Conservation (phyloP, 1,140 invertebrate species). For the Nasonia longicornis region DNA sequence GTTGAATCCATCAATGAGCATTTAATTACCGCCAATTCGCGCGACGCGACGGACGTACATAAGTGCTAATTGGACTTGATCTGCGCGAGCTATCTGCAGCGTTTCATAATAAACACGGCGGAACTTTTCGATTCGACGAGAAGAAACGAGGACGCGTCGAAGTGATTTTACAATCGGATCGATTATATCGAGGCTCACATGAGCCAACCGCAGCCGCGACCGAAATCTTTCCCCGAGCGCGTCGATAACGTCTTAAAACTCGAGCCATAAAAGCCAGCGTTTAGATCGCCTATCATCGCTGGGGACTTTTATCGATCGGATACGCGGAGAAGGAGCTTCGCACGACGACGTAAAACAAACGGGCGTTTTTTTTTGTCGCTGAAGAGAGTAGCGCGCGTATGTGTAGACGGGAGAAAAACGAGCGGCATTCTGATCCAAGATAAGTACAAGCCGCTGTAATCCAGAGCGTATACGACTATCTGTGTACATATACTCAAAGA, state of each 20-base stretch:
- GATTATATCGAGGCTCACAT: background rate
- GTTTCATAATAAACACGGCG: no score
- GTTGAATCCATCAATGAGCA: background rate
- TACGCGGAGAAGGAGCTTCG: background rate
- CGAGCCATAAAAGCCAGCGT: background rate
- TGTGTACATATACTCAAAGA: constrained; percentile 6
- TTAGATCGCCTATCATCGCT: background rate
- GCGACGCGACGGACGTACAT: no score
- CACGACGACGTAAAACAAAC: constrained; percentile 9
- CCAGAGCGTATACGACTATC: background rate
- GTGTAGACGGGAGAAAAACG: background rate
- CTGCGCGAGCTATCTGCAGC: no score
- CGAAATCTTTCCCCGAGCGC: background rate
- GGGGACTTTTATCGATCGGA: background rate
- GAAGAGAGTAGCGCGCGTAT: background rate
- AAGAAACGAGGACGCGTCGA: background rate
- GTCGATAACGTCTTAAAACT: background rate
- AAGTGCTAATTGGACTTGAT: no score
- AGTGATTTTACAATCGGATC: background rate
- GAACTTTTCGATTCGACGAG: no score
- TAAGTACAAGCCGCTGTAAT: constrained; percentile 24
- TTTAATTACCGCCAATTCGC: no score
- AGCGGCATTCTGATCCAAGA: constrained; percentile 34
- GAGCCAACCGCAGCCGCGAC: background rate
- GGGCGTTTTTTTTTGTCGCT: background rate